Percentiles rank a stretch among this genome's conserved stretches.
phyloP scores from a whole-genome alignment of 2,797 vertebrate species.

The Echeneis naucrates region DNA sequence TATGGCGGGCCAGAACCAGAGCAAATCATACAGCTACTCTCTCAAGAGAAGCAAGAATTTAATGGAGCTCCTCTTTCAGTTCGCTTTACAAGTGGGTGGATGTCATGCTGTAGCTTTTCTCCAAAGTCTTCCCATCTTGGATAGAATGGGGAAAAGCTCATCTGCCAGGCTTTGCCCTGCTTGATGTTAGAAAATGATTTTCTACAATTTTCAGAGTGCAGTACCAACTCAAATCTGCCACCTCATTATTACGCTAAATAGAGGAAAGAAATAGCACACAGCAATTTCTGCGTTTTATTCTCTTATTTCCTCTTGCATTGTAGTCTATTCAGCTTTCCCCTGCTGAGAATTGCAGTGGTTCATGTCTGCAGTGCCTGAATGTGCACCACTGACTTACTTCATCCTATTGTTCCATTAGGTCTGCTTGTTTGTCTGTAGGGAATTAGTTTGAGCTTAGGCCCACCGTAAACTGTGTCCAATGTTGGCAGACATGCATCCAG shows the following conservation, averaged over 20 bases:
- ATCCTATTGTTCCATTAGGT: conserved; percentile 68
- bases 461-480: conserved; percentile 61
- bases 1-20: conserved; percentile 56
- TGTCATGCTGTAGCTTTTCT: conserved; percentile 61
- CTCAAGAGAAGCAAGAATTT: conserved; percentile 73
- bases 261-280: neutral
- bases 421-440: conserved; percentile 75
- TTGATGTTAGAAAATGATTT: conserved; percentile 31
- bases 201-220: conserved; percentile 3
- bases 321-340: conserved; percentile 2
- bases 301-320: neutral
- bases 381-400: conserved; percentile 47
- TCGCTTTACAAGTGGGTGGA: conserved; percentile 69
- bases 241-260: neutral
- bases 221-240: conserved; percentile 11
- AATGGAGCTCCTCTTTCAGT: conserved; percentile 73
- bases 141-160: conserved; percentile 51
- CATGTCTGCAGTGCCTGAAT: conserved; percentile 34
- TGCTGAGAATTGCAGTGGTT: conserved; percentile 32
- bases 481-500: conserved; percentile 54
- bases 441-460: conserved; percentile 56
- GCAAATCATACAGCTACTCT: conserved; percentile 69
- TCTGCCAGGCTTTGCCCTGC: conserved; percentile 24
- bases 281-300: conserved; percentile 14
- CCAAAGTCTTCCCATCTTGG: conserved; percentile 56